These are phyloP conservation scores for Mionectes macconnelli DNA, from an alignment of 2,113 vertebrate species.

Conservation along the genomic window DNA sequence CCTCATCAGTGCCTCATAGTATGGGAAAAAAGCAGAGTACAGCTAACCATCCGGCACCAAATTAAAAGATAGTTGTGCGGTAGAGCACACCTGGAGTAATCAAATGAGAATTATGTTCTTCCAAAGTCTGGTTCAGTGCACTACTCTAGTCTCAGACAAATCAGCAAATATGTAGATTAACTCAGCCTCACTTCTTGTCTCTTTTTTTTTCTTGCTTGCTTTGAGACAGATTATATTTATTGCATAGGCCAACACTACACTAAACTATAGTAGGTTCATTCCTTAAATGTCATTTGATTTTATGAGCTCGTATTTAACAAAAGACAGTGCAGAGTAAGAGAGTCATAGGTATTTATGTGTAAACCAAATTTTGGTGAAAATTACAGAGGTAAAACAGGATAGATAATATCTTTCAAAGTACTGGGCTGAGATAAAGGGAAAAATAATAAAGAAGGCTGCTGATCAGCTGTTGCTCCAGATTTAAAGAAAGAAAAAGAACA, in stretches of 20 bases:
- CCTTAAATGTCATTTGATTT: conserved; percentile 37
- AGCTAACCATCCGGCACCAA: background rate
- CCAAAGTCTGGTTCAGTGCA: background rate
- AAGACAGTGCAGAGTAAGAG: conserved; percentile 12
- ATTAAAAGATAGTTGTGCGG: background rate
- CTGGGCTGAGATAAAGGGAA: background rate
- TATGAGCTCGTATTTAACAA: conserved; percentile 33
- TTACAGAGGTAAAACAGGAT: background rate
- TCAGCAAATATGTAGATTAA: conserved; percentile 22
- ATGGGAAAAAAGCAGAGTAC: background rate
- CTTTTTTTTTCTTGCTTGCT: background rate
- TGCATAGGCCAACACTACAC: background rate
- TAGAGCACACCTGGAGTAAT: background rate
- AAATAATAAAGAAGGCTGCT: background rate
- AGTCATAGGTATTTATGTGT: background rate
- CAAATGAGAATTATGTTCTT: background rate
- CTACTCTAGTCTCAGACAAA: background rate
- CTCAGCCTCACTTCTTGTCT: background rate
- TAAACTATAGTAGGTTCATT: background rate
- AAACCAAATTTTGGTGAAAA: background rate
- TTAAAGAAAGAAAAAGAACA: background rate
- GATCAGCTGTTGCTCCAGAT: background rate
- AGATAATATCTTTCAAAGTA: background rate
- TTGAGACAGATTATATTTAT: conserved; percentile 23
- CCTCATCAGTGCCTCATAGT: background rate